Conservation (phyloP, 2,797 vertebrate genomes). For the Lepidocolaptes lacrymiger region DNA sequence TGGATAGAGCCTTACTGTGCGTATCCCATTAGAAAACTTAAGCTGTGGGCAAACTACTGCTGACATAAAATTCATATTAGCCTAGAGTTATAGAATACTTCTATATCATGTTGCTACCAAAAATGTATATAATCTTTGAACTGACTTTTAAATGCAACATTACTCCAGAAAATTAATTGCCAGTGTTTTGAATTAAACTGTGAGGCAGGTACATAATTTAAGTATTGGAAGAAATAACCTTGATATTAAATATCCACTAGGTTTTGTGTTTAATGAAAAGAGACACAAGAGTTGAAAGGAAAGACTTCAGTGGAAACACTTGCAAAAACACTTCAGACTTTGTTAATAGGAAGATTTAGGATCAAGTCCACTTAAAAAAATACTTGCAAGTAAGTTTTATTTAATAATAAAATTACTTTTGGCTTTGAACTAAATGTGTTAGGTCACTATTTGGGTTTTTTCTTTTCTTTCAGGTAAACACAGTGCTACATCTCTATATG, state of each 20-base stretch:
- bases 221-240: neutral
- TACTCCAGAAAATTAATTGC: neutral
- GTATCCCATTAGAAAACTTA: neutral
- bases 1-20: neutral
- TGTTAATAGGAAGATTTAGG: neutral
- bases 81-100: neutral
- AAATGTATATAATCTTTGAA: neutral
- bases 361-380: neutral
- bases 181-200: neutral
- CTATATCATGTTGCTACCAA: neutral
- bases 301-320: neutral
- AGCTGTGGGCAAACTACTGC: neutral
- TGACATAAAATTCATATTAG: neutral
- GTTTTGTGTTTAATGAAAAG: neutral
- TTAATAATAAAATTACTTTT: neutral
- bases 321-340: neutral
- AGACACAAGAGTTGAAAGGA: neutral
- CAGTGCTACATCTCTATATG: neutral
- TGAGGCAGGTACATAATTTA: neutral
- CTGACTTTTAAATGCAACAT: neutral
- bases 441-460: neutral
- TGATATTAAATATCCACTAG: neutral
- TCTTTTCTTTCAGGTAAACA: neutral
- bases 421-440: neutral
- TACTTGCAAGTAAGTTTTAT: neutral